Evolutionary conservation across 2,113 vertebrate genomes (phyloP).

Genomic region (Penelope pileata): DNA sequence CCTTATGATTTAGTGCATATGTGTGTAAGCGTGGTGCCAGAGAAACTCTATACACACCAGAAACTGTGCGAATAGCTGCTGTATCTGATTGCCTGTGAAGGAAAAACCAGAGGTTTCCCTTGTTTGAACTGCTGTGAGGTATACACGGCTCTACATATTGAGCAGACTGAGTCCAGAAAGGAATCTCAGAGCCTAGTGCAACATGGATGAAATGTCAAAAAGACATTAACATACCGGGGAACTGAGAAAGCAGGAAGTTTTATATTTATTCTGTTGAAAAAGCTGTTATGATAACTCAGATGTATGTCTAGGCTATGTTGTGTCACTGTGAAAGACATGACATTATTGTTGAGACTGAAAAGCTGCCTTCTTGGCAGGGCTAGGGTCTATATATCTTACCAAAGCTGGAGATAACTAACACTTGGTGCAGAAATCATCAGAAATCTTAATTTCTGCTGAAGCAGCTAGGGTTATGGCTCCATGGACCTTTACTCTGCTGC

Average conservation of each 20-base stretch:
- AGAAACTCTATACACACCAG: background rate
- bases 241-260: background rate
- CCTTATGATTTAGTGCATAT: background rate
- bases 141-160: fast-evolving
- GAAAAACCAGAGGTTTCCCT: background rate
- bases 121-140: background rate
- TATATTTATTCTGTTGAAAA: background rate
- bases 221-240: background rate
- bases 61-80: background rate
- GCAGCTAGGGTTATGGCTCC: background rate
- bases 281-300: background rate
- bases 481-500: background rate
- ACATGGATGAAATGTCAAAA: background rate
- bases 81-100: background rate
- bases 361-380: background rate
- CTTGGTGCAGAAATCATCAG: background rate
- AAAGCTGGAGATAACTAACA: background rate
- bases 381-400: background rate
- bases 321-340: background rate
- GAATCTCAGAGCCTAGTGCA: background rate
- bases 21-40: background rate
- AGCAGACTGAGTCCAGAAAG: background rate
- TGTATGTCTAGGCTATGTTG: background rate
- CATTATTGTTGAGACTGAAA: background rate
- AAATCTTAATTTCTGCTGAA: background rate